These are phyloP conservation scores for Hirtodrosophila cameraria DNA, from an alignment of 2,888 invertebrate species.

Conservation along the genomic window DNA sequence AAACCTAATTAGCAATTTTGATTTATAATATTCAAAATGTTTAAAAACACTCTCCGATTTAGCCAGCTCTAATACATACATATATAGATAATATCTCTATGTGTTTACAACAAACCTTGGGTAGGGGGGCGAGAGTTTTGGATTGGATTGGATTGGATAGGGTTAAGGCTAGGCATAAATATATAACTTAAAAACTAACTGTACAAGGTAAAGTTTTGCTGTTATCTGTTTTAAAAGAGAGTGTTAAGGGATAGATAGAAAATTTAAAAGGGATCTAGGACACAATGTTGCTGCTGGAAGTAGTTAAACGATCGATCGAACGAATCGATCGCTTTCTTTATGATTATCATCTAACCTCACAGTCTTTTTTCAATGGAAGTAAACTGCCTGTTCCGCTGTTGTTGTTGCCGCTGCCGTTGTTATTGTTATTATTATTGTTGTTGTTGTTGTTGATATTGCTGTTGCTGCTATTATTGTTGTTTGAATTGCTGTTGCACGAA, in stretches of 20 bases:
- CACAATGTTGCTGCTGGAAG: conserved; percentile 54
- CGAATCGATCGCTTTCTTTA: conserved; percentile 42
- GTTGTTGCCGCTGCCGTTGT: conserved; percentile 50
- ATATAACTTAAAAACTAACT: conserved; percentile 59
- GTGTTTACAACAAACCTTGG: conserved; percentile 53
- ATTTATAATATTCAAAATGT: no score
- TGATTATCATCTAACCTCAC: conserved; percentile 94
- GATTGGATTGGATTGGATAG: conserved; percentile 4
- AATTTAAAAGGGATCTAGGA: conserved; percentile 22
- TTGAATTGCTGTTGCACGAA: conserved; percentile 67
- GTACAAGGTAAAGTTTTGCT: conserved; percentile 51
- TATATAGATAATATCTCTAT: conserved; percentile 57
- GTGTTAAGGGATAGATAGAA: neutral
- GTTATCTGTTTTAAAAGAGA: no score
- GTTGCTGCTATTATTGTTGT: conserved; percentile 62
- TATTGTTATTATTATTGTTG: conserved; percentile 56
- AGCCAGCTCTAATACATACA: no score
- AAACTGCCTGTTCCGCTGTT: conserved; percentile 72
- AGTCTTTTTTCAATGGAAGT: conserved; percentile 90
- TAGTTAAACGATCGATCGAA: conserved; percentile 29
- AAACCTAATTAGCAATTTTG: no score
- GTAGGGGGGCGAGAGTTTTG: conserved; percentile 8
- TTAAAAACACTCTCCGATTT: no score
- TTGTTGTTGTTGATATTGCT: conserved; percentile 53
- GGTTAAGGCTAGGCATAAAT: neutral